Evolutionary conservation across 2,888 invertebrate genomes (phyloP).

Genomic region (Mesorhabditis belari): DNA sequence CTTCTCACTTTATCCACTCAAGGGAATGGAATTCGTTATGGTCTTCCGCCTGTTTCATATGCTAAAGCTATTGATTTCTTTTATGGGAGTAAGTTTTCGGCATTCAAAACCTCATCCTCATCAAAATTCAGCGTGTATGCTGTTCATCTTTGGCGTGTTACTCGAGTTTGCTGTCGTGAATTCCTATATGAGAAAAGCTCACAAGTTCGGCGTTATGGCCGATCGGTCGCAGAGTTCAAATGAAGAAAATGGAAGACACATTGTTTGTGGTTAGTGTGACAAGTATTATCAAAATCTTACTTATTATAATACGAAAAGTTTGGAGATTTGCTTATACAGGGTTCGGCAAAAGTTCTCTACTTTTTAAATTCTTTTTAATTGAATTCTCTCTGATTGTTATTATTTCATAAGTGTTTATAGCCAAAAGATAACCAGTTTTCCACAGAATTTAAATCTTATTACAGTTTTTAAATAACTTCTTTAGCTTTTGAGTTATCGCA

Average conservation of each 20-base stretch:
- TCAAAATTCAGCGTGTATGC: constrained; percentile 36
- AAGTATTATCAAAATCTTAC: too few relatives aligned
- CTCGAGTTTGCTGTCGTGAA: constrained; percentile 45
- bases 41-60: constrained; percentile 37
- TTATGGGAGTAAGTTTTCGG: constrained; percentile 34
- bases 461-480: too few relatives aligned
- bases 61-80: constrained; percentile 46
- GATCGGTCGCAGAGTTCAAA: constrained; percentile 26
- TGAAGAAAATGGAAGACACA: constrained; percentile 14
- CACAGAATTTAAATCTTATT: too few relatives aligned
- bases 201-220: constrained; percentile 43
- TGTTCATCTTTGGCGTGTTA: constrained; percentile 46
- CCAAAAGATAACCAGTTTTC: too few relatives aligned
- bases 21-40: constrained; percentile 46
- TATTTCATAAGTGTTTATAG: too few relatives aligned
- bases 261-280: constrained; percentile 10
- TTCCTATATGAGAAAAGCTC: constrained; percentile 39
- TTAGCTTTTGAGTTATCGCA: too few relatives aligned
- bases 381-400: too few relatives aligned
- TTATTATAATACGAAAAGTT: too few relatives aligned
- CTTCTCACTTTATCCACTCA: constrained; percentile 32
- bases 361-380: too few relatives aligned
- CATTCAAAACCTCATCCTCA: neutral
- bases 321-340: too few relatives aligned
- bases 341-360: too few relatives aligned